Percentiles rank a stretch among this genome's conserved stretches.
phyloP scores from a whole-genome alignment of 2,113 vertebrate species.

The Perognathus longimembris region DNA sequence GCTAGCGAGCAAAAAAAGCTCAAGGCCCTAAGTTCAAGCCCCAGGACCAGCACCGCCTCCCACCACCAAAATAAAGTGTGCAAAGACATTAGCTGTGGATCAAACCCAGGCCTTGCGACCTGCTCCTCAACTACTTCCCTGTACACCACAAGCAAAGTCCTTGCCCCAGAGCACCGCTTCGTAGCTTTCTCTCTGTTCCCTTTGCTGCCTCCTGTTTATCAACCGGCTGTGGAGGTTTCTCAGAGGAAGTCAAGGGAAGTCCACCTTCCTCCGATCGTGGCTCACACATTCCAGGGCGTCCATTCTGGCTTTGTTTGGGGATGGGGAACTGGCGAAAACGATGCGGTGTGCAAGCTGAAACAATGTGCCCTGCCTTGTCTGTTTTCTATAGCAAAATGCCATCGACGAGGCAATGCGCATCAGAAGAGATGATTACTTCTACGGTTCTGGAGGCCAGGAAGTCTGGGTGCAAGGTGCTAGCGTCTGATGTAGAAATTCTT shows the following conservation, averaged over 20 bases:
- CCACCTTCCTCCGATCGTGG: neutral
- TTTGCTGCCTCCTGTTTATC: neutral
- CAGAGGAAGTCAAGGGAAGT: neutral
- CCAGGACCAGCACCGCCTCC: too few relatives aligned
- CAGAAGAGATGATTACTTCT: neutral
- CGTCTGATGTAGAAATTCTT: too few relatives aligned
- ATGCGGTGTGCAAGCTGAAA: neutral
- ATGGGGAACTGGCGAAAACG: neutral
- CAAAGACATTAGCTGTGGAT: neutral
- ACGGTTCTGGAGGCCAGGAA: neutral
- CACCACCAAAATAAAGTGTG: too few relatives aligned
- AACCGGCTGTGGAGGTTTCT: conserved; percentile 5
- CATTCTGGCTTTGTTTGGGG: neutral
- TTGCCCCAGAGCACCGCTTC: too few relatives aligned
- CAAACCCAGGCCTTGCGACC: rapidly evolving
- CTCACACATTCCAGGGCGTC: neutral
- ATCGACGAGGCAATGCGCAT: neutral
- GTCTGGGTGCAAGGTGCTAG: neutral
- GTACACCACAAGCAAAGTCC: neutral
- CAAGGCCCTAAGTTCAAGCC: too few relatives aligned
- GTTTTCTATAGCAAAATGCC: neutral
- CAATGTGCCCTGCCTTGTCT: neutral
- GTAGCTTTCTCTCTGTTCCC: neutral
- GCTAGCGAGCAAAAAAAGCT: too few relatives aligned
- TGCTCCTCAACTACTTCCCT: too few relatives aligned